These are phyloP conservation scores for Nesidiocoris tenuis DNA, from an alignment of 2,888 invertebrate species.

Conservation along the genomic window DNA sequence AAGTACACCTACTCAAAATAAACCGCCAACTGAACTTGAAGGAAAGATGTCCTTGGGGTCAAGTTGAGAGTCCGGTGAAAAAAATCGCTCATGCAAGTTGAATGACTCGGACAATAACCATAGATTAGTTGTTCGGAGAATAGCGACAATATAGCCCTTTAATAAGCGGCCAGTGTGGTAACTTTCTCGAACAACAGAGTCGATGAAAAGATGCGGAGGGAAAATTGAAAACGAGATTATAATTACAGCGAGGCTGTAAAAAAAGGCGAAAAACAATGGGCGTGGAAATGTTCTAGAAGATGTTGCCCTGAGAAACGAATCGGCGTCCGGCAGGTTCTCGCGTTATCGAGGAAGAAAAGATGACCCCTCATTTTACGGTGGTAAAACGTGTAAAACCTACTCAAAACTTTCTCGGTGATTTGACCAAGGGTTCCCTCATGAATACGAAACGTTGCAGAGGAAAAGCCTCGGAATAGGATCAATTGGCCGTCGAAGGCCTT, in stretches of 20 bases:
- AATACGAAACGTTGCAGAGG: conserved; percentile 9
- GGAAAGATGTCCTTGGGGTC: no score
- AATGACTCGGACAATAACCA: no score
- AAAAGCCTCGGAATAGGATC: no score
- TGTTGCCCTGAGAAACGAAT: background rate
- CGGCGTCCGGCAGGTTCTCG: background rate
- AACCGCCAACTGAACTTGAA: no score
- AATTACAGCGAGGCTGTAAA: background rate
- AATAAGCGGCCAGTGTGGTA: no score
- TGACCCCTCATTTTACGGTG: no score
- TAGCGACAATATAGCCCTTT: no score
- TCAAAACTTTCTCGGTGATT: background rate
- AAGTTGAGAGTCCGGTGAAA: no score
- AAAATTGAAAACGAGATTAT: background rate
- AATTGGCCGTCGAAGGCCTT: no score
- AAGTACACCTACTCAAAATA: no score
- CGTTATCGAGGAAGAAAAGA: background rate
- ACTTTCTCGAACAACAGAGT: background rate
- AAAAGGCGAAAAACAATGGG: background rate
- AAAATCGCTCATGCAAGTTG: no score
- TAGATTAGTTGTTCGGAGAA: no score
- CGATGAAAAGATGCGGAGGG: background rate
- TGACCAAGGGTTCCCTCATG: conserved; percentile 14
- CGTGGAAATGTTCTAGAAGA: background rate
- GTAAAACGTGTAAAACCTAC: background rate